phyloP scores from a whole-genome alignment of 2,797 vertebrate genomes.

The Molossus molossus region DNA sequence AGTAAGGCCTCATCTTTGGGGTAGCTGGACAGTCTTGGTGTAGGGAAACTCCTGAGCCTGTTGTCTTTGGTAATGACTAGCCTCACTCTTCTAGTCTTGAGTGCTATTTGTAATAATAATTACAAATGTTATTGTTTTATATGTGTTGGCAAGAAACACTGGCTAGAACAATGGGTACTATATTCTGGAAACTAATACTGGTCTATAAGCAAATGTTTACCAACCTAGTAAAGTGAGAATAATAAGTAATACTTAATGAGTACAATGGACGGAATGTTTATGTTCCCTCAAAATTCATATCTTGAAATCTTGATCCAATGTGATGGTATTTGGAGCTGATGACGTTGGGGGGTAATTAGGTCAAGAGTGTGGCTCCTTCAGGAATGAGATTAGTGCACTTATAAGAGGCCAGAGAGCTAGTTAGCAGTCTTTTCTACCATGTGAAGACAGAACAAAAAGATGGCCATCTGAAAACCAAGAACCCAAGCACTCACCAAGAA shows the following conservation, averaged over 20 bases:
- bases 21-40: not conserved
- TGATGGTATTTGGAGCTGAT: not conserved
- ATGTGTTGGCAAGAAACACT: not conserved
- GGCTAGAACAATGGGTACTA: not conserved
- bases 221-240: not conserved
- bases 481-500: not conserved
- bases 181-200: not conserved
- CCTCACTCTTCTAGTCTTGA: not conserved
- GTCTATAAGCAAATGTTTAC: not conserved
- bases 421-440: not conserved
- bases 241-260: not conserved
- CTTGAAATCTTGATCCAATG: not conserved
- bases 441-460: not conserved
- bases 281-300: not conserved
- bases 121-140: slow-evolving; percentile 7
- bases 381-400: not conserved
- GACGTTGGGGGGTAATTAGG: not conserved
- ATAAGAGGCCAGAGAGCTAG: not conserved
- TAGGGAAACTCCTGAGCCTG: not conserved
- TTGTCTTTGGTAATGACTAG: not conserved
- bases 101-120: not conserved
- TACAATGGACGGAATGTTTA: not conserved
- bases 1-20: not conserved
- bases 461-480: not conserved
- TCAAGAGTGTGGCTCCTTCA: not conserved